Percentiles rank a stretch among this genome's conserved stretches.
These are phyloP conservation scores for Gymnoscopelus microlampas DNA, from an alignment of 2,797 vertebrate species.

Conservation along the genomic window DNA sequence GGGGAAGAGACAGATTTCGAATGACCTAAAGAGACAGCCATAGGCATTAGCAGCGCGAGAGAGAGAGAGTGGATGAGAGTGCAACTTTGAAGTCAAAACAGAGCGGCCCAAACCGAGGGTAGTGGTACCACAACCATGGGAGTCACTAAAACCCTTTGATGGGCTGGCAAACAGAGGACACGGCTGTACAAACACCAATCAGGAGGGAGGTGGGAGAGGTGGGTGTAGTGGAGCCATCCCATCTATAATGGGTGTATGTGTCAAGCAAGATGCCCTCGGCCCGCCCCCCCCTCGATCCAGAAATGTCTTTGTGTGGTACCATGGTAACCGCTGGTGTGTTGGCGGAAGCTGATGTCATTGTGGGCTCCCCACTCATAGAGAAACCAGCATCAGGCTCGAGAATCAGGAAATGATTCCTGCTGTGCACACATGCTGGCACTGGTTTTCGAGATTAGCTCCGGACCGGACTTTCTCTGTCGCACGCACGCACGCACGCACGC, in stretches of 20 bases:
- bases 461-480: neutral
- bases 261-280: constrained; percentile 78
- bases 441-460: constrained; percentile 16
- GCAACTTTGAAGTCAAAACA: constrained; percentile 18
- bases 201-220: constrained; percentile 29
- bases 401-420: constrained; percentile 84
- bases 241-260: constrained; percentile 79
- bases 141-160: constrained; percentile 65
- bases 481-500: constrained; percentile 27
- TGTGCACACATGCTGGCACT: constrained; percentile 80
- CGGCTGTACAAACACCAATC: constrained; percentile 70
- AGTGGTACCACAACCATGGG: constrained; percentile 25
- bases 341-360: constrained; percentile 94
- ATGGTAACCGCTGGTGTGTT: constrained; percentile 89
- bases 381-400: constrained; percentile 67
- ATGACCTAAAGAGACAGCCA: constrained; percentile 49
- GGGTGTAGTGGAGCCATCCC: constrained; percentile 52
- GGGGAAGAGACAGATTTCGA: constrained; percentile 37
- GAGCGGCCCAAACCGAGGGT: constrained; percentile 28
- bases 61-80: constrained; percentile 7
- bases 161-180: constrained; percentile 69
- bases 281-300: constrained; percentile 77
- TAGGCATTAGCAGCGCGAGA: constrained; percentile 36
- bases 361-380: constrained; percentile 79
- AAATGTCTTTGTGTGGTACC: constrained; percentile 88